Percentiles rank a stretch among this genome's conserved stretches.
Evolutionary conservation across 2,888 invertebrate species (phyloP).

Genomic region (Nowickia ferox): DNA sequence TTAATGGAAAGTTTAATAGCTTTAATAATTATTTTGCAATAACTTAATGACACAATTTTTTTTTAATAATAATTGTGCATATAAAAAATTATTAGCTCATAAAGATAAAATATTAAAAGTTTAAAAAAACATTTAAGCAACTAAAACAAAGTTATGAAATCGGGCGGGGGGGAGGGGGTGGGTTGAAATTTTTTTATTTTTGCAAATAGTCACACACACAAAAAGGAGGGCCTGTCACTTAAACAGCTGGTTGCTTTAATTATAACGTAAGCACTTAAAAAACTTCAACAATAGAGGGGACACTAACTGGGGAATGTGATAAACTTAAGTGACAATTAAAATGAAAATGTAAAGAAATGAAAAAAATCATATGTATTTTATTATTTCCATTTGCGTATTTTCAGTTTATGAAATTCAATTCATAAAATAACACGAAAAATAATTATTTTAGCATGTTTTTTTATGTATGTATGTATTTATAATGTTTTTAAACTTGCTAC

Average conservation of each 20-base stretch:
- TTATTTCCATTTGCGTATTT: not conserved
- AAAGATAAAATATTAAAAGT: slow-evolving; percentile 27
- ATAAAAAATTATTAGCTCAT: slow-evolving; percentile 63
- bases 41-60: slow-evolving; percentile 64
- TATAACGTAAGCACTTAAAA: slow-evolving; percentile 38
- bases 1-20: slow-evolving; percentile 59
- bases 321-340: not conserved
- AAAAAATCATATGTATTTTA: slow-evolving; percentile 17
- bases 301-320: not conserved
- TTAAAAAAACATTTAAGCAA: slow-evolving; percentile 31
- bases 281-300: not conserved
- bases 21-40: slow-evolving; percentile 63
- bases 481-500: not conserved
- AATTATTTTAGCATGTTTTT: slow-evolving; percentile 45
- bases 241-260: slow-evolving; percentile 66
- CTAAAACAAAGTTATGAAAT: slow-evolving; percentile 45
- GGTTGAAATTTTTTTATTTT: no score
- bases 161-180: no score
- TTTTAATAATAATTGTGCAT: slow-evolving; percentile 46
- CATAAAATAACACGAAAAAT: slow-evolving; percentile 33
- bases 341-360: not conserved
- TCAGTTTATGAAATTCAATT: not conserved
- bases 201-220: slow-evolving; percentile 30
- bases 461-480: not conserved
- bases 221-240: slow-evolving; percentile 59